These are phyloP conservation scores for Tupaia chinensis DNA, from an alignment of 2,113 vertebrate genomes.

Conservation along the genomic window DNA sequence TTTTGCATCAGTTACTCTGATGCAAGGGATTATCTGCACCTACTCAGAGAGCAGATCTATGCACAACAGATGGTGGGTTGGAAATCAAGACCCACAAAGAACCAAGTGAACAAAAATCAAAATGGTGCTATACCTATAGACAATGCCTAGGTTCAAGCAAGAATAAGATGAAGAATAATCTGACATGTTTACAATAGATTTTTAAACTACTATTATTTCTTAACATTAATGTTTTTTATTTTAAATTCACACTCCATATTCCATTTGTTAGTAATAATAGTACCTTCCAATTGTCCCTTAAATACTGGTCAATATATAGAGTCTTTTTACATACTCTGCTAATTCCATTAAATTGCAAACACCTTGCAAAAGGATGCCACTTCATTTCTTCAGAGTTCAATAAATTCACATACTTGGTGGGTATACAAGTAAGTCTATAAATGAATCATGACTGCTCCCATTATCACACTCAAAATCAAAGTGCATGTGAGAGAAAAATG, in stretches of 20 bases:
- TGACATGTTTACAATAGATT: background rate
- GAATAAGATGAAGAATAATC: background rate
- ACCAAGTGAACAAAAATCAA: background rate
- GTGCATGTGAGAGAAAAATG: background rate
- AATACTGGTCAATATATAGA: background rate
- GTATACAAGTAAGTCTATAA: background rate
- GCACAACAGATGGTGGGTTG: background rate
- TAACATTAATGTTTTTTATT: slow-evolving; percentile 2
- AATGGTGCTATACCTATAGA: background rate
- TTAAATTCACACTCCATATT: slow-evolving; percentile 4
- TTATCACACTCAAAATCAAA: background rate
- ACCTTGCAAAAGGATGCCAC: slow-evolving; percentile 8
- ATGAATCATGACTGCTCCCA: background rate
- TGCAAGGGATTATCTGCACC: background rate
- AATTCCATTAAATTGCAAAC: slow-evolving; percentile 2
- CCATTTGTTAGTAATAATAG: background rate
- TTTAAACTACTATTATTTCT: slow-evolving; percentile 16
- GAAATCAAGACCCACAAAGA: background rate
- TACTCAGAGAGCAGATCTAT: background rate
- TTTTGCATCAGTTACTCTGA: background rate
- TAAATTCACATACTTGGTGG: background rate
- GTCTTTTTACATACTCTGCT: background rate
- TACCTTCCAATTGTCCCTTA: slow-evolving; percentile 14
- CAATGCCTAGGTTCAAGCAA: background rate
- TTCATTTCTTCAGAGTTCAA: background rate